Percentiles rank a stretch among this genome's conserved stretches.
phyloP scores from a whole-genome alignment of 2,113 vertebrate genomes.

The Solea senegalensis region DNA sequence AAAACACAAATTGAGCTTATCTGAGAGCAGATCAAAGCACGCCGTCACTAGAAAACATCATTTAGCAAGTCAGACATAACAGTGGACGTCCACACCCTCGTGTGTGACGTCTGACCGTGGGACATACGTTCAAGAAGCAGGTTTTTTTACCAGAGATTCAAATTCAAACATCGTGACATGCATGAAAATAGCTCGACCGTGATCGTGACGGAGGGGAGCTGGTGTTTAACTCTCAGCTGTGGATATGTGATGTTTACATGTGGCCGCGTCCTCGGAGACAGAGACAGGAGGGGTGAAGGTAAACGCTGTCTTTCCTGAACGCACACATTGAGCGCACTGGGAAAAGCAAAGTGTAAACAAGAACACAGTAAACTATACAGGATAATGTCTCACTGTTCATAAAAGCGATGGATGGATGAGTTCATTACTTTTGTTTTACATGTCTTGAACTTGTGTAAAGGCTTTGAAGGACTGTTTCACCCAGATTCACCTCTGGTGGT shows the following conservation, averaged over 20 bases:
- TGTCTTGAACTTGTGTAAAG: neutral
- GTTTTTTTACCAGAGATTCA: conserved; percentile 1
- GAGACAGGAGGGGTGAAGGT: conserved; percentile 43
- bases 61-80: conserved; percentile 68
- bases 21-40: conserved; percentile 67
- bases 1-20: conserved; percentile 68
- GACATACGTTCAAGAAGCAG: conserved; percentile 15
- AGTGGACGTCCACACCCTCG: conserved; percentile 64
- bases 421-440: neutral
- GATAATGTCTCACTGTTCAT: neutral
- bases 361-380: conserved; percentile 4
- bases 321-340: conserved; percentile 1
- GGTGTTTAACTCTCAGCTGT: conserved; percentile 25
- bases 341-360: conserved; percentile 22
- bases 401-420: neutral
- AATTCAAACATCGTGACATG: conserved; percentile 35
- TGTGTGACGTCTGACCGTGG: neutral
- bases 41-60: conserved; percentile 22
- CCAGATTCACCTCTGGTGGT: neutral
- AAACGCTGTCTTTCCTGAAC: conserved; percentile 57
- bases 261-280: conserved; percentile 40
- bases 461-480: neutral
- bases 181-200: conserved; percentile 11
- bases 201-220: conserved; percentile 1
- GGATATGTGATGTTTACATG: conserved; percentile 48